Conservation (phyloP, 2,113 vertebrate species). For the Perca fluviatilis region DNA sequence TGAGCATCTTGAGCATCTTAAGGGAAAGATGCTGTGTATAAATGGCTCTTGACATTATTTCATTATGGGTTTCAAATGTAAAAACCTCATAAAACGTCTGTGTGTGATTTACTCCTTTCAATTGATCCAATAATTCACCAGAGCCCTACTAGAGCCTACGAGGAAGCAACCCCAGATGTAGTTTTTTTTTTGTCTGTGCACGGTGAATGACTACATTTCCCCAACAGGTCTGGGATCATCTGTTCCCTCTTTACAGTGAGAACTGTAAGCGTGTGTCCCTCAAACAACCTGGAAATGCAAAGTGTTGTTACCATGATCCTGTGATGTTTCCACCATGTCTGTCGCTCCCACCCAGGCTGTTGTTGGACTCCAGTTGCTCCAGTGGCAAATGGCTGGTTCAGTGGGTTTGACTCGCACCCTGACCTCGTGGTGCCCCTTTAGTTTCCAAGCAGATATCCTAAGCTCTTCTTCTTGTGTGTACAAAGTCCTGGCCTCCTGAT, state of each 20-base stretch:
- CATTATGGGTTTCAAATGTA: not conserved
- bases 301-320: not conserved
- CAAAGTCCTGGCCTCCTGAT: constrained; percentile 13
- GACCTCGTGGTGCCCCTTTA: constrained; percentile 43
- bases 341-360: constrained; percentile 56
- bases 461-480: rapidly evolving
- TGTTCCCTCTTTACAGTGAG: not conserved
- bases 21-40: not conserved
- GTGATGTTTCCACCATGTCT: not conserved
- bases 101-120: not conserved
- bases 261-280: not conserved
- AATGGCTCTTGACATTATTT: not conserved
- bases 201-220: not conserved
- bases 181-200: not conserved
- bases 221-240: not conserved
- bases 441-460: rapidly evolving
- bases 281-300: not conserved
- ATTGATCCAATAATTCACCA: not conserved
- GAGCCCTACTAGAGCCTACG: not conserved
- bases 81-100: not conserved
- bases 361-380: constrained; percentile 83
- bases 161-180: no score
- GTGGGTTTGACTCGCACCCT: constrained; percentile 71
- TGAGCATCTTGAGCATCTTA: not conserved
- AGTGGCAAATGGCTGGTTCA: rapidly evolving